Conservation (phyloP, 2,797 vertebrate genomes). For the Sebastes hopkinsi region DNA sequence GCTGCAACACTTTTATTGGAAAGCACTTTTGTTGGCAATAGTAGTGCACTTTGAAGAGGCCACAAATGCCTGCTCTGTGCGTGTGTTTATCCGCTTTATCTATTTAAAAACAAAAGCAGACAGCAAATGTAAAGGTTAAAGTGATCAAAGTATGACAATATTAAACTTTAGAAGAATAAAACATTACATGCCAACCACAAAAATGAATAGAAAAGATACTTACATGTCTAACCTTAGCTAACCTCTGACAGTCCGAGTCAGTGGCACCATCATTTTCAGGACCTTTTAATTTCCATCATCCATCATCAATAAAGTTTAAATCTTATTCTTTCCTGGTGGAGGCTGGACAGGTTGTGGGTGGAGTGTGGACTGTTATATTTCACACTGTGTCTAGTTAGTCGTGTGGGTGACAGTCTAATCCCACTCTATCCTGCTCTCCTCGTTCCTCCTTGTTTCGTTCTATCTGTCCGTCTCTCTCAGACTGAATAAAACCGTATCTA, state of each 20-base stretch:
- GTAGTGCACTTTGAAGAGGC: neutral
- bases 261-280: neutral
- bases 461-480: conserved; percentile 6
- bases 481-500: conserved; percentile 34
- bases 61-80: neutral
- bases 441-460: conserved; percentile 28
- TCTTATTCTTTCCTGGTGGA: neutral
- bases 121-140: neutral
- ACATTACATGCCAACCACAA: neutral
- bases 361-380: conserved; percentile 34
- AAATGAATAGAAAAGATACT: neutral
- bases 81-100: neutral
- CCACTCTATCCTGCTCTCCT: conserved; percentile 36
- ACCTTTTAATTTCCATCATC: neutral
- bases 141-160: neutral
- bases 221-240: neutral
- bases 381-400: conserved; percentile 43
- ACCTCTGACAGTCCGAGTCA: neutral
- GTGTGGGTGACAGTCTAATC: conserved; percentile 56
- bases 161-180: neutral
- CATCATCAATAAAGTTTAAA: conserved; percentile 25
- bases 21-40: neutral
- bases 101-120: neutral
- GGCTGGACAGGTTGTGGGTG: conserved; percentile 24
- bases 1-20: neutral